Conservation (phyloP, 2,888 invertebrate genomes). For the Chaetogeoica ovagalla region DNA sequence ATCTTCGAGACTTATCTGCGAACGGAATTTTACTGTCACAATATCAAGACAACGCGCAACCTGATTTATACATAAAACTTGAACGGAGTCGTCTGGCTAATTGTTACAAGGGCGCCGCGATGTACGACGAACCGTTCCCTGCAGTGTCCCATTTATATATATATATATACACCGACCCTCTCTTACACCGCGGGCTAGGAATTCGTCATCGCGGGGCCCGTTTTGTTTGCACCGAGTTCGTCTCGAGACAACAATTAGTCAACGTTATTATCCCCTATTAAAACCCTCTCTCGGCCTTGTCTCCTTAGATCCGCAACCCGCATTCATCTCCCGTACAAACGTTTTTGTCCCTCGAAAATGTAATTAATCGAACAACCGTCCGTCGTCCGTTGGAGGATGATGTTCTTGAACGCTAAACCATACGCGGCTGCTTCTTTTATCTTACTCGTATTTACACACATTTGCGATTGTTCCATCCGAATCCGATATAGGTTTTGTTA, state of each 20-base stretch:
- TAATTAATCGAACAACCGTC: constrained; percentile 48
- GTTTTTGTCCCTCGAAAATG: constrained; percentile 42
- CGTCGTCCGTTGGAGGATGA: not conserved
- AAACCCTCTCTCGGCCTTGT: constrained; percentile 24
- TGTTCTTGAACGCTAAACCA: not conserved
- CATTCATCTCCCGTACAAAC: constrained; percentile 46
- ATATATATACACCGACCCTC: not conserved
- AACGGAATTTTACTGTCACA: constrained; percentile 35
- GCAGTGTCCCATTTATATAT: too few species aligned
- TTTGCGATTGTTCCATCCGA: too few species aligned
- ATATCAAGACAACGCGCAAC: constrained; percentile 31
- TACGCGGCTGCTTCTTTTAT: too few species aligned
- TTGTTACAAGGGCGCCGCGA: constrained; percentile 44
- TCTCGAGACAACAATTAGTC: constrained; percentile 45
- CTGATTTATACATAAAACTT: constrained; percentile 42
- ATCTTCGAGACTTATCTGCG: constrained; percentile 28
- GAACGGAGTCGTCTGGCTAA: constrained; percentile 42
- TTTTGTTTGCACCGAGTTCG: constrained; percentile 45
- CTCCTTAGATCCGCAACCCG: constrained; percentile 40
- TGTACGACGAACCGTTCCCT: not conserved
- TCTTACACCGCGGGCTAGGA: constrained; percentile 12
- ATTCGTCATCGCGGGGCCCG: constrained; percentile 35
- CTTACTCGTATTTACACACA: too few species aligned
- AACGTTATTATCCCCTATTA: constrained; percentile 52
- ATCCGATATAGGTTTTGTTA: too few species aligned